phyloP scores from a whole-genome alignment of 2,888 invertebrate species.

The Lasioglossum oenotherae region DNA sequence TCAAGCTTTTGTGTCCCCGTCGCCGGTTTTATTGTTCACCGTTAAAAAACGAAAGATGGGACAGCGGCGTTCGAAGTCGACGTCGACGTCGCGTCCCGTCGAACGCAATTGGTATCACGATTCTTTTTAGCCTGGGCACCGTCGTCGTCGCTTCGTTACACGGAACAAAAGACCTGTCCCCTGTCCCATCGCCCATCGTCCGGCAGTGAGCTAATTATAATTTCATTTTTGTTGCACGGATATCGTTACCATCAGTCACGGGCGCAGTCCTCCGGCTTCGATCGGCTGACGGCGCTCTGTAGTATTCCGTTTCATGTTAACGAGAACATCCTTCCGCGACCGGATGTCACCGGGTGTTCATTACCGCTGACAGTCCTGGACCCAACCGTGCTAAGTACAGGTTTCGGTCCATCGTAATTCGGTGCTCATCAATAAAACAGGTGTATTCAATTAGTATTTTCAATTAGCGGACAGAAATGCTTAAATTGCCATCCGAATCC shows the following conservation, averaged over 20 bases:
- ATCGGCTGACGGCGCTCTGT: neutral
- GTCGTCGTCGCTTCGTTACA: constrained; percentile 13
- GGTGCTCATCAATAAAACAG: neutral
- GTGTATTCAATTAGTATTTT: neutral
- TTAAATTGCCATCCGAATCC: neutral
- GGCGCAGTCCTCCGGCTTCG: neutral
- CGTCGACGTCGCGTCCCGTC: neutral
- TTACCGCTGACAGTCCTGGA: constrained; percentile 17
- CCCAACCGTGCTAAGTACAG: neutral
- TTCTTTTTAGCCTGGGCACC: neutral
- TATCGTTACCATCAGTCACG: constrained; percentile 46
- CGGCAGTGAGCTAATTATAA: constrained; percentile 46
- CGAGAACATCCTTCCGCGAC: neutral
- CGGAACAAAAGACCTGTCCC: constrained; percentile 9
- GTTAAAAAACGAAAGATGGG: neutral
- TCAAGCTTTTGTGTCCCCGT: constrained; percentile 1
- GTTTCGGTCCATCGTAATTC: neutral
- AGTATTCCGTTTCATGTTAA: constrained; percentile 23
- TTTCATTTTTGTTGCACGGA: constrained; percentile 35
- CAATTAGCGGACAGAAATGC: neutral
- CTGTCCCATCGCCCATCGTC: constrained; percentile 5
- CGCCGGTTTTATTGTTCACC: constrained; percentile 14
- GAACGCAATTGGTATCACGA: constrained; percentile 4
- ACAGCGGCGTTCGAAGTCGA: neutral
- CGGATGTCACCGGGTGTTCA: no score